Evolutionary conservation across 2,888 invertebrate genomes (phyloP).

Genomic region (Dryobota labecula): DNA sequence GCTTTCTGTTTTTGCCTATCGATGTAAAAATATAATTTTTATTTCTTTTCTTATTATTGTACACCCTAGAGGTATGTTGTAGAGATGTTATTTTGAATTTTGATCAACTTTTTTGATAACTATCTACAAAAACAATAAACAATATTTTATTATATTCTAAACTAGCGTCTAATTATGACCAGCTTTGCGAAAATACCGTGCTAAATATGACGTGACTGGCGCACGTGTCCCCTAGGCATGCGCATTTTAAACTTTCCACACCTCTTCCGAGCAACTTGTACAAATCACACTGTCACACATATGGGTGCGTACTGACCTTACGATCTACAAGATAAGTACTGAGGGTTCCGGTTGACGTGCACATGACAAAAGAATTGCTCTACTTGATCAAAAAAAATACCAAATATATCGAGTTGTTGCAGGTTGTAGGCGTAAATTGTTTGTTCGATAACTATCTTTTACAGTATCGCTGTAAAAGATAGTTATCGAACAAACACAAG

Average conservation of each 20-base stretch:
- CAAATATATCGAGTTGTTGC: constrained; percentile 3
- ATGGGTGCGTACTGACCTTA: constrained; percentile 59
- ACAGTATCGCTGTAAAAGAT: too few species aligned
- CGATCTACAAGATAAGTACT: constrained; percentile 48
- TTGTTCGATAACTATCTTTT: too few species aligned
- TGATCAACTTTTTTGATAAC: neutral
- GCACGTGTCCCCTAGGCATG: constrained; percentile 28
- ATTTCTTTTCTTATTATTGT: neutral
- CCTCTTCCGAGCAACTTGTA: constrained; percentile 62
- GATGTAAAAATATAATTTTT: neutral
- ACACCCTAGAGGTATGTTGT: neutral
- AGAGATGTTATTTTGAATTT: neutral
- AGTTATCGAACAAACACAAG: neutral
- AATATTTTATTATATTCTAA: neutral
- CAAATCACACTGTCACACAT: constrained; percentile 49
- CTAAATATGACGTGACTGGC: constrained; percentile 2
- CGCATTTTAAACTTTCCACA: constrained; percentile 58
- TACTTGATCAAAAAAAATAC: constrained; percentile 36
- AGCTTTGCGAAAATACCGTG: neutral
- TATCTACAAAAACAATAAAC: neutral
- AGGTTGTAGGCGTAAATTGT: constrained; percentile 7
- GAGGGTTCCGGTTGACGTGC: constrained; percentile 18
- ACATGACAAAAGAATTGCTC: constrained; percentile 32
- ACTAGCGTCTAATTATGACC: neutral
- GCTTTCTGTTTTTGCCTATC: neutral